Conservation (phyloP, 2,113 vertebrate species). For the Camelus bactrianus region DNA sequence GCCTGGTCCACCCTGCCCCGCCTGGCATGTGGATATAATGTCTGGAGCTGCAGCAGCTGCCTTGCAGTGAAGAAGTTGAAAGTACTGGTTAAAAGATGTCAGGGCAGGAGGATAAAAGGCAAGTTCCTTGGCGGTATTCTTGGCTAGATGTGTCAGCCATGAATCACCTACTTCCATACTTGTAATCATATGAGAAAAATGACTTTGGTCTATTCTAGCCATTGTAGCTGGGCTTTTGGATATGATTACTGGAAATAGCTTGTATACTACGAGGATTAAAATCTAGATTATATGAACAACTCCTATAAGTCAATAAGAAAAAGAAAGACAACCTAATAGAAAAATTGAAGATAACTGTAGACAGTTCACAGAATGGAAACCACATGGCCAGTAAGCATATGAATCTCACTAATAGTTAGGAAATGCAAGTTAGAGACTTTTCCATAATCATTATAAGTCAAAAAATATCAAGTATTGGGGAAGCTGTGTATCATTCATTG, state of each 20-base stretch:
- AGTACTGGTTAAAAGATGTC: neutral
- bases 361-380: conserved; percentile 10
- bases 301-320: neutral
- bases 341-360: neutral
- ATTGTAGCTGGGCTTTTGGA: neutral
- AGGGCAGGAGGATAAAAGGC: neutral
- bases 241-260: neutral
- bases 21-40: neutral
- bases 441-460: neutral
- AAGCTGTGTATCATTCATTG: neutral
- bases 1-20: neutral
- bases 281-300: neutral
- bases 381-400: neutral
- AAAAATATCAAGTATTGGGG: neutral
- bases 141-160: neutral
- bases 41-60: neutral
- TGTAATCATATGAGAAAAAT: neutral
- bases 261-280: neutral
- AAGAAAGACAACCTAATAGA: neutral
- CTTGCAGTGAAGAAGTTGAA: neutral
- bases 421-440: neutral
- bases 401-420: neutral
- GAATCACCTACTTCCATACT: neutral
- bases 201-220: neutral
- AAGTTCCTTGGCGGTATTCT: neutral